phyloP scores from a whole-genome alignment of 2,888 invertebrate genomes.

The Drosophila antonietae region DNA sequence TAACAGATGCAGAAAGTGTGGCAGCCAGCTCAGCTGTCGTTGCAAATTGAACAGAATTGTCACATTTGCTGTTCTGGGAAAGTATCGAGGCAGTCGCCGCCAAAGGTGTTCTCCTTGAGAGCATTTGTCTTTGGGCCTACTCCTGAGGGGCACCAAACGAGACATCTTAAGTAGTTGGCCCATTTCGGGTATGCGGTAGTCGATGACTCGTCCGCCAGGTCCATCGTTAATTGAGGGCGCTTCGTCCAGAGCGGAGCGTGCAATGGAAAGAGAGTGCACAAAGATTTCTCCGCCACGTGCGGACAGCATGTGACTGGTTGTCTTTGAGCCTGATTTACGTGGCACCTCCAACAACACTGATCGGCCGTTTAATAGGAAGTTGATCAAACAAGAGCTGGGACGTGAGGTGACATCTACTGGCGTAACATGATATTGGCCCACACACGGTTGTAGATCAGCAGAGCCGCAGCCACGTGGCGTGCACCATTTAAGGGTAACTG shows the following conservation, averaged over 20 bases:
- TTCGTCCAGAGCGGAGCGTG: conserved; percentile 95
- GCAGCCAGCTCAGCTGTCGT: conserved; percentile 92
- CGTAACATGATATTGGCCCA: conserved; percentile 95
- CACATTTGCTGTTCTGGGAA: conserved; percentile 95
- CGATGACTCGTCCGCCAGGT: conserved; percentile 96
- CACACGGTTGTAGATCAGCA: conserved; percentile 92
- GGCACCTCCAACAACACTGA: conserved; percentile 96
- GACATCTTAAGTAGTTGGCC: conserved; percentile 94
- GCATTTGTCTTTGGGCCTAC: conserved; percentile 80
- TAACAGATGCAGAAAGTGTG: conserved; percentile 91
- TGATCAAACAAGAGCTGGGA: conserved; percentile 98
- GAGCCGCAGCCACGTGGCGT: conserved; percentile 95
- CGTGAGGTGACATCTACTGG: conserved; percentile 98
- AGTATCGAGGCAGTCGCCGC: conserved; percentile 91
- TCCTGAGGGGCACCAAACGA: conserved; percentile 90
- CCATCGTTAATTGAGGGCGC: conserved; percentile 98
- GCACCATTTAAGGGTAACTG: conserved; percentile 97
- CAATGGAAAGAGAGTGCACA: conserved; percentile 95
- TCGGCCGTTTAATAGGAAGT: conserved; percentile 97
- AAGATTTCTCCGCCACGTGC: conserved; percentile 98
- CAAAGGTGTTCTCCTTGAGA: conserved; percentile 89
- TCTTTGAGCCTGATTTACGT: conserved; percentile 92
- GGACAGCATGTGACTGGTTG: conserved; percentile 96
- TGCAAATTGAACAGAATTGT: conserved; percentile 93
- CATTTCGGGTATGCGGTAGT: conserved; percentile 94